Base-by-base conservation (phyloP, 2,113 vertebrate genomes). In the Cynoglossus semilaevis region DNA sequence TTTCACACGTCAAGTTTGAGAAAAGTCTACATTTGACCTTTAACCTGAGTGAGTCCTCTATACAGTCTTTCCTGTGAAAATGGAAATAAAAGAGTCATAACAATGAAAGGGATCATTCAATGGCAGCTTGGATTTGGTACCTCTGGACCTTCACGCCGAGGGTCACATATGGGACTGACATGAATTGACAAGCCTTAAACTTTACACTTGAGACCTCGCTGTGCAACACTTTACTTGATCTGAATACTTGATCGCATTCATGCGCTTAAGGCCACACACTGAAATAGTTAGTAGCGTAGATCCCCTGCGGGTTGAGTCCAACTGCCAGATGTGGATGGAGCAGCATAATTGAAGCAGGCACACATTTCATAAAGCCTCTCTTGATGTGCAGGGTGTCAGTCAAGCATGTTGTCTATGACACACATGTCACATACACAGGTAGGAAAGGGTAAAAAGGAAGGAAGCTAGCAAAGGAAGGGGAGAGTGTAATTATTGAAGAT, bases 401-500 rank as follows among this genome's bases (percentile, higher is more conserved):
- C 77, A 85, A 58, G 56, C 70, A 54, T 70, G 60, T 11, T 1
- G 53, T 47, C 60, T 77, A 68, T 47, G 19, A 62, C 58, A 57
- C 29, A 46, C 52, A 40, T 29, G 48, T 63, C 59, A 54, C 62
- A 51, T 51, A 16, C 57, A 46, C 47, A 17, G 67, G 73, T 76
- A 73, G 58, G 46, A 42, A 48, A 79, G 64, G 74, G 62, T 55
- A 60, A 67, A 72, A 66, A 59, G 67, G 63, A 56, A 72, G 54
- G 70, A 76, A 72, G 76, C 15, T 50, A 86, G 62, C 62, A 36
- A 61, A 66, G 58, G 75, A 80, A 75, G 65, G 60, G 74, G 76
- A 79, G 73, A 70, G 85, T 83, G 79, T 88, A 86, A 89, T 90
- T 88, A 87, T 79, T 72, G 67, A 72, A 71, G 74, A 82, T 82